These are phyloP conservation scores for Papio anubis DNA, from an alignment of 2,113 vertebrate species.

Conservation along the genomic window DNA sequence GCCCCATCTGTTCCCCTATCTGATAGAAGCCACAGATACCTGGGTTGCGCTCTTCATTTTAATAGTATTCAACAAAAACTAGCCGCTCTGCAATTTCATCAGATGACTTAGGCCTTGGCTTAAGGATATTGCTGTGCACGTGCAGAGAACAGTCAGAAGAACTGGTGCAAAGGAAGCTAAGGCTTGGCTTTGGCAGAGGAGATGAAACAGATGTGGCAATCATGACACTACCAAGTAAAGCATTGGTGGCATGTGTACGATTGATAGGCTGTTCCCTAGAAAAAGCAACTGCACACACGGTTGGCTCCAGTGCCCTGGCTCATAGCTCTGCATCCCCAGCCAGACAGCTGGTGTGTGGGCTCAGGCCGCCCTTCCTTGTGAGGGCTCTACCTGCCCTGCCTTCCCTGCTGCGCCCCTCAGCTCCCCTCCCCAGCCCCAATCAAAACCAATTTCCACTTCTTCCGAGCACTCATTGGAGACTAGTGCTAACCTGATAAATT, in stretches of 20 bases:
- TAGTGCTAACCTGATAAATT: constrained; percentile 54
- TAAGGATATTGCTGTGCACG: not conserved
- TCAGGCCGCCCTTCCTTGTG: not conserved
- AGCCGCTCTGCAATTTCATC: not conserved
- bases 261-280: not conserved
- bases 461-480: not conserved
- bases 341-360: not conserved
- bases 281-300: not conserved
- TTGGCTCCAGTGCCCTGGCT: not conserved
- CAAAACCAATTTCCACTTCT: constrained; percentile 43
- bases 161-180: not conserved
- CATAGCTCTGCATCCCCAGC: not conserved
- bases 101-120: not conserved
- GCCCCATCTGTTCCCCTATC: not conserved
- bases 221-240: not conserved
- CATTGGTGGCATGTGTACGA: not conserved
- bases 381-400: not conserved
- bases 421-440: not conserved
- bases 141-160: not conserved
- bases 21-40: not conserved
- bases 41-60: not conserved
- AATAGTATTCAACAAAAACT: not conserved
- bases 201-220: not conserved
- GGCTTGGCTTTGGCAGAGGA: not conserved
- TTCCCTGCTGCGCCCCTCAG: not conserved